Evolutionary conservation across 30 jellyfish, hydroid and myxozoan genomes (phyloP).

Genomic region (Aurelia sp.): DNA sequence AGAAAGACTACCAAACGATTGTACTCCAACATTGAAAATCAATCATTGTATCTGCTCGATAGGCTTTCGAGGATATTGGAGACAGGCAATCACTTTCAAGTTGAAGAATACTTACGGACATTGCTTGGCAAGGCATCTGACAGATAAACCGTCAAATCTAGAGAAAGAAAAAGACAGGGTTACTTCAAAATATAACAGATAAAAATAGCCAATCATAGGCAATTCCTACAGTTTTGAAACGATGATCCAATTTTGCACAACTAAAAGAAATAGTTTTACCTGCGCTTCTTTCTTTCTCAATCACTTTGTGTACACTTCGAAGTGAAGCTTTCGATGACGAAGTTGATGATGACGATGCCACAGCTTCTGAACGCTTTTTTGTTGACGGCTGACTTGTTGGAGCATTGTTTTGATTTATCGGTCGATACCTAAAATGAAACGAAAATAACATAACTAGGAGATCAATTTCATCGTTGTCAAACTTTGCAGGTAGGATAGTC

Average conservation of each 20-base stretch:
- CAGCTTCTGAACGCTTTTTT: constrained; percentile 67
- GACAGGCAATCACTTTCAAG: background rate
- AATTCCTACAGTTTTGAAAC: too few relatives aligned
- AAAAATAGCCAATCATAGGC: too few relatives aligned
- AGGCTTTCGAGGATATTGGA: background rate
- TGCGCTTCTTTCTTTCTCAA: background rate
- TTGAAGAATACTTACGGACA: constrained; percentile 38
- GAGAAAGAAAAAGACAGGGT: background rate
- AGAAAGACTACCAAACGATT: too few relatives aligned
- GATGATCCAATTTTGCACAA: too few relatives aligned
- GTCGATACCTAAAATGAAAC: constrained; percentile 28
- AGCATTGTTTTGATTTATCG: constrained; percentile 33
- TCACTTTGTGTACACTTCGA: background rate
- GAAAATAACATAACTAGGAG: too few relatives aligned
- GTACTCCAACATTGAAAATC: too few relatives aligned
- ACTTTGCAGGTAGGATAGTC: too few relatives aligned
- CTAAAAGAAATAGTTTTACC: background rate
- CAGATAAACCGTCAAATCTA: constrained; percentile 52
- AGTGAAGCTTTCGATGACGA: constrained; percentile 23
- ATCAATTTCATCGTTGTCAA: too few relatives aligned
- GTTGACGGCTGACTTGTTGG: constrained; percentile 40
- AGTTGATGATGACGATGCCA: constrained; percentile 44
- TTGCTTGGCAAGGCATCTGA: constrained; percentile 62
- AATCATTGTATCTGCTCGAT: too few relatives aligned
- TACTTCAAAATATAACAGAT: too few relatives aligned